Conservation (phyloP, 2,797 vertebrate species). For the Sebastolobus alascanus region DNA sequence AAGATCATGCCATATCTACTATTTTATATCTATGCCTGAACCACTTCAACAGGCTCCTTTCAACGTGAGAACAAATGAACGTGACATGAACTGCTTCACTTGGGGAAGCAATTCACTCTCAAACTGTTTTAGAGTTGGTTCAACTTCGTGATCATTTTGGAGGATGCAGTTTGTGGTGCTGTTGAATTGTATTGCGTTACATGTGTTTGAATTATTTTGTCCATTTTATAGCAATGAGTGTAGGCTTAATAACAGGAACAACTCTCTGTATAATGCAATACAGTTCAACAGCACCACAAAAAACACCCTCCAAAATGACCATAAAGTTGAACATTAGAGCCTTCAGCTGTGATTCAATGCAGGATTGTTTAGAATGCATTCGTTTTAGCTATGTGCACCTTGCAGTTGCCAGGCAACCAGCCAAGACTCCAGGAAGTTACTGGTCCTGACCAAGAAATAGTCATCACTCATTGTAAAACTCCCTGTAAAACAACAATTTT, state of each 20-base stretch:
- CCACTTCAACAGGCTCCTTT: background rate
- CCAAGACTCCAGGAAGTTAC: slow-evolving; percentile 1
- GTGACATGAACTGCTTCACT: background rate
- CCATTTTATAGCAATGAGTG: background rate
- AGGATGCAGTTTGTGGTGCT: background rate
- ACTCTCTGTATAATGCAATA: background rate
- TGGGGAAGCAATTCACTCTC: background rate
- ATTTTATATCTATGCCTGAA: background rate
- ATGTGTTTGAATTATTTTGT: background rate
- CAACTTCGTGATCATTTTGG: background rate
- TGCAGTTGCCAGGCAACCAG: slow-evolving; percentile 12
- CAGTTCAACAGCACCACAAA: background rate
- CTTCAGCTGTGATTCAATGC: background rate
- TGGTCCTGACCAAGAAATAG: background rate
- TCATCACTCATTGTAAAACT: too few species aligned
- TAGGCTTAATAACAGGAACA: background rate
- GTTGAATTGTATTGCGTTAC: background rate
- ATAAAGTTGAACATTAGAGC: background rate
- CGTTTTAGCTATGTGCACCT: background rate
- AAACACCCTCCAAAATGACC: background rate
- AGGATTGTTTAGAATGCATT: background rate
- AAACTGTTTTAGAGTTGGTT: background rate
- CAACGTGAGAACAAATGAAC: background rate
- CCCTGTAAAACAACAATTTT: too few species aligned
- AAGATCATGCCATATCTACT: too few species aligned